A percentile compares a stretch with the other conserved stretches of the same genome.
Evolutionary conservation across 30 jellyfish, hydroid and myxozoan species (phyloP).

Genomic region (Nemopilema nomurai): DNA sequence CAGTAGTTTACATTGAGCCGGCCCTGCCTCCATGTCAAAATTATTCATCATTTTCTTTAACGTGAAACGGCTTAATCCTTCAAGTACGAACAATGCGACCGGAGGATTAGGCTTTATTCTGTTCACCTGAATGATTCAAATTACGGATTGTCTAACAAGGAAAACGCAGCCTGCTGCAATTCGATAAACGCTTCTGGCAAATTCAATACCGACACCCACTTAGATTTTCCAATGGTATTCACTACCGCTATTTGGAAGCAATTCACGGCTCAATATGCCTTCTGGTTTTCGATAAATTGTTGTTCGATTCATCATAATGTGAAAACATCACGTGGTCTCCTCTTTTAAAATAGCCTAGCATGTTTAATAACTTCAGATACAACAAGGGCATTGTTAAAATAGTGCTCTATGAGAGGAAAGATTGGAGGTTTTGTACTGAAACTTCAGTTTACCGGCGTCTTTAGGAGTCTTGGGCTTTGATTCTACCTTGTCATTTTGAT

Average conservation of each 20-base stretch:
- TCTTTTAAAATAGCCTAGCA: not conserved
- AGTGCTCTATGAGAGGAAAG: not conserved
- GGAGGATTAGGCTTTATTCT: not conserved
- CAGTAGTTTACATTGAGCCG: slow-evolving; percentile 1
- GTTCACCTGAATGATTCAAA: not conserved
- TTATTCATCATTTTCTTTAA: slow-evolving; percentile 12
- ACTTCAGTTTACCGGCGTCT: too few species aligned
- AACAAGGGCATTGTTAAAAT: not conserved
- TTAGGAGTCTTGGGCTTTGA: too few species aligned
- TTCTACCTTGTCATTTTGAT: too few species aligned
- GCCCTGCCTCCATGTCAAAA: slow-evolving; percentile 24
- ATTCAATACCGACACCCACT: not conserved
- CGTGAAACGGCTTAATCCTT: slow-evolving; percentile 22
- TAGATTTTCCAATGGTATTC: not conserved
- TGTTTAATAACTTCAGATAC: not conserved
- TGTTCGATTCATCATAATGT: not conserved
- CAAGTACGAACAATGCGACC: not conserved
- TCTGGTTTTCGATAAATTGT: not conserved
- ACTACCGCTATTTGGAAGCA: not conserved
- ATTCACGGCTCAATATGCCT: not conserved
- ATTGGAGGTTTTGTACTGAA: not conserved
- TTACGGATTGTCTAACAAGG: not conserved
- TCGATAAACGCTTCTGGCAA: not conserved
- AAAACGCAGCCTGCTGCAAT: not conserved
- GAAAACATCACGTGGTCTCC: not conserved